phyloP scores from a whole-genome alignment of 2,113 vertebrate species.

The Vidua macroura region DNA sequence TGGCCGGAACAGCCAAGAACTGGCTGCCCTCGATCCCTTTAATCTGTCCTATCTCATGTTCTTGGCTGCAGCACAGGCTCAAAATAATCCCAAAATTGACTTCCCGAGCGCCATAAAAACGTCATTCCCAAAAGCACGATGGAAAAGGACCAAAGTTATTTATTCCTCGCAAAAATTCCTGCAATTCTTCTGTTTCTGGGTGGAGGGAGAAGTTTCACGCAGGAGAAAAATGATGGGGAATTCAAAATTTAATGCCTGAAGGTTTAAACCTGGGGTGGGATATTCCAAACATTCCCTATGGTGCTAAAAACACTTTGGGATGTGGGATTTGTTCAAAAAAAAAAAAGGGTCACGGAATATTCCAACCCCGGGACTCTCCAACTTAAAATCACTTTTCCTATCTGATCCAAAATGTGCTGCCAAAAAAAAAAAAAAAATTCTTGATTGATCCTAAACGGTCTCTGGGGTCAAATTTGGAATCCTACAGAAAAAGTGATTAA shows the following conservation, averaged over 20 bases:
- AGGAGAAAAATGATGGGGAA: background rate
- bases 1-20: background rate
- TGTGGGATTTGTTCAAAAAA: background rate
- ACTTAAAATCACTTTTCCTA: background rate
- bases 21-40: background rate
- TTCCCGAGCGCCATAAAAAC: background rate
- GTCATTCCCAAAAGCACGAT: background rate
- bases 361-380: accelerated
- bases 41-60: background rate
- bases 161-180: background rate
- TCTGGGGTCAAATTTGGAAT: background rate
- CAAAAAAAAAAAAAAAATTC: background rate
- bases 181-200: background rate
- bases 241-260: background rate
- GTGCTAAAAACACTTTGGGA: background rate
- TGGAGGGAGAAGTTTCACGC: background rate
- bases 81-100: background rate
- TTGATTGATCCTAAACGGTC: background rate
- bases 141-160: background rate
- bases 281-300: background rate
- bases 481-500: background rate
- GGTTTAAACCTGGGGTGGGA: accelerated
- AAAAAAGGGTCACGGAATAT: background rate
- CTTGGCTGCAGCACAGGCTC: background rate
- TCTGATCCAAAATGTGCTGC: background rate